Percentiles rank a stretch among this genome's conserved stretches.
Conservation (phyloP, 2,113 vertebrate species). For the Chamaea fasciata region DNA sequence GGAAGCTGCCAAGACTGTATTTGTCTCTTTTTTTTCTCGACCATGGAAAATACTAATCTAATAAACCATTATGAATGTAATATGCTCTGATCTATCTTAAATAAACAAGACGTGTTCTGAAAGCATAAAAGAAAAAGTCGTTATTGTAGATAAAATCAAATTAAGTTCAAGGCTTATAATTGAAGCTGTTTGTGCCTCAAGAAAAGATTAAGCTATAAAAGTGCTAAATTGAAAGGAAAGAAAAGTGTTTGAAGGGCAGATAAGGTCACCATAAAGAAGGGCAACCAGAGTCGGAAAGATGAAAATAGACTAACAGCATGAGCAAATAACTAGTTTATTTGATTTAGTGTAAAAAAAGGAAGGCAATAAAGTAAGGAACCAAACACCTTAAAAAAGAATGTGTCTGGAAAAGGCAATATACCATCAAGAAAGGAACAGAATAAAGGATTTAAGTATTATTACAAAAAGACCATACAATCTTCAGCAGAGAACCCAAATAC, state of each 20-base stretch:
- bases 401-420: neutral
- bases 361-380: neutral
- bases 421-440: neutral
- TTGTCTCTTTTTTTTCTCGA: neutral
- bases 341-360: neutral
- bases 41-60: neutral
- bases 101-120: neutral
- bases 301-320: neutral
- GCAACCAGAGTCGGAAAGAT: neutral
- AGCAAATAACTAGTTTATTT: slow-evolving; percentile 1
- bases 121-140: neutral
- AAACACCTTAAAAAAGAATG: neutral
- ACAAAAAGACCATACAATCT: neutral
- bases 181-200: slow-evolving; percentile 9
- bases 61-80: neutral
- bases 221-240: neutral
- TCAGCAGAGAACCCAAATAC: neutral
- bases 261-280: neutral
- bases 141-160: slow-evolving; percentile 28
- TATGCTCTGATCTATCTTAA: neutral
- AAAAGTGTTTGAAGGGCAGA: neutral
- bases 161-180: neutral
- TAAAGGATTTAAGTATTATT: neutral
- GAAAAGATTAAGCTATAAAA: slow-evolving; percentile 24
- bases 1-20: neutral